Conservation (phyloP, 2,113 vertebrate species). For the Nasalis larvatus region DNA sequence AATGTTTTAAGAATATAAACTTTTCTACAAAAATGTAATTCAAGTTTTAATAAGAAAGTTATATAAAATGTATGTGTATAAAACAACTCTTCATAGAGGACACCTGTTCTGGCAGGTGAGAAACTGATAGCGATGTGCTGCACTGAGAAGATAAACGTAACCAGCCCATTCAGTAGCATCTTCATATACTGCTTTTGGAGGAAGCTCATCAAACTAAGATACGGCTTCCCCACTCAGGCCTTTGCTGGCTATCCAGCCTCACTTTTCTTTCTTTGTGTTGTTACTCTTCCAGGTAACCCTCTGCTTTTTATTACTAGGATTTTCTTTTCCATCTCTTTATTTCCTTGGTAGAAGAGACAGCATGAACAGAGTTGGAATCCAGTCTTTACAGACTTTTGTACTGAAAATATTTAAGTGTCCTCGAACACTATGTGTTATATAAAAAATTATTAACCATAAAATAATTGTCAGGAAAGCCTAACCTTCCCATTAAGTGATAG, state of each 20-base stretch:
- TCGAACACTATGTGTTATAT: neutral
- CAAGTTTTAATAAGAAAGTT: neutral
- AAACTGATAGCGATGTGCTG: neutral
- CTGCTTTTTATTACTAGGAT: neutral
- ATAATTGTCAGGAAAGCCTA: neutral
- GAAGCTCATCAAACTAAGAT: neutral
- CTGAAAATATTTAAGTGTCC: neutral
- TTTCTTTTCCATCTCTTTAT: neutral
- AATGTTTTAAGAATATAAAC: neutral
- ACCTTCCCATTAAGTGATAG: neutral
- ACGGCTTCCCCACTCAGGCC: neutral
- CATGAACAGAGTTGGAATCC: neutral
- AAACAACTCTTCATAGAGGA: neutral
- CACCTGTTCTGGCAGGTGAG: neutral
- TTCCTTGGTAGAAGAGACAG: neutral
- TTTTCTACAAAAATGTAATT: neutral
- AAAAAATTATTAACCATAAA: neutral
- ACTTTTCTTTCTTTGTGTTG: neutral
- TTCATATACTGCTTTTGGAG: neutral
- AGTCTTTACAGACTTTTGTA: accelerated
- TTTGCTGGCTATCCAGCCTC: neutral
- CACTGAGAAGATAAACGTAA: neutral
- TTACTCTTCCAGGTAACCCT: neutral
- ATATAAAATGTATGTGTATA: neutral
- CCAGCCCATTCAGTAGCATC: neutral